These are phyloP conservation scores for Champsocephalus gunnari DNA, from an alignment of 2,797 vertebrate species.

Conservation along the genomic window DNA sequence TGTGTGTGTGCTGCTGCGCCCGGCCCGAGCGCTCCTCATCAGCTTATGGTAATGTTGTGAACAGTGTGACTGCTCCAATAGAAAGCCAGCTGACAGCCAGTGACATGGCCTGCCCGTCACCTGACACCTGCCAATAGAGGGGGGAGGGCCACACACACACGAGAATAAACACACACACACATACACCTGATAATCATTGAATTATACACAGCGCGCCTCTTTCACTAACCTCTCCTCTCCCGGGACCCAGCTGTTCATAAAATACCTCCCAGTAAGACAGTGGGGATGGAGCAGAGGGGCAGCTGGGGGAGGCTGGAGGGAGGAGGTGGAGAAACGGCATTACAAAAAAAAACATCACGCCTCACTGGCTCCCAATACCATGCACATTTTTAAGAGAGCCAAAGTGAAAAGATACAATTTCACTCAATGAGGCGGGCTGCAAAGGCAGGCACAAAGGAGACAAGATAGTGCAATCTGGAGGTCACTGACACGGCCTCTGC, in stretches of 20 bases:
- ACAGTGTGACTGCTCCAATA: slow-evolving; percentile 79
- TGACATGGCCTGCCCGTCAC: slow-evolving; percentile 84
- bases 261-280: slow-evolving; percentile 87
- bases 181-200: slow-evolving; percentile 87
- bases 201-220: slow-evolving; percentile 88
- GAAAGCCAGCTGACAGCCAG: slow-evolving; percentile 86
- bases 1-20: slow-evolving; percentile 29
- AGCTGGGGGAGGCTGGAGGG: slow-evolving; percentile 65
- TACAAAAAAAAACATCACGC: slow-evolving; percentile 84
- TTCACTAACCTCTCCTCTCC: slow-evolving; percentile 86
- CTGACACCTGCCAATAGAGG: slow-evolving; percentile 86
- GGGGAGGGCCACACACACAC: slow-evolving; percentile 54
- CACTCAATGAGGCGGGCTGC: slow-evolving; percentile 84
- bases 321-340: slow-evolving; percentile 58
- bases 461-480: slow-evolving; percentile 96
- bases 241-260: slow-evolving; percentile 96
- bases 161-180: slow-evolving; percentile 44
- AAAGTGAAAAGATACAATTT: slow-evolving; percentile 93
- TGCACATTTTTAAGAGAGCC: slow-evolving; percentile 88
- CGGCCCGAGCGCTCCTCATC: slow-evolving; percentile 72
- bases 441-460: slow-evolving; percentile 93
- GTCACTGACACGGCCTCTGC: slow-evolving; percentile 91
- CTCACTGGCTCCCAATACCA: slow-evolving; percentile 93
- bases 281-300: slow-evolving; percentile 73
- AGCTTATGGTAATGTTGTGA: slow-evolving; percentile 82